These are phyloP conservation scores for Cotesia typhae DNA, from an alignment of 1,140 invertebrate genomes.

Conservation along the genomic window DNA sequence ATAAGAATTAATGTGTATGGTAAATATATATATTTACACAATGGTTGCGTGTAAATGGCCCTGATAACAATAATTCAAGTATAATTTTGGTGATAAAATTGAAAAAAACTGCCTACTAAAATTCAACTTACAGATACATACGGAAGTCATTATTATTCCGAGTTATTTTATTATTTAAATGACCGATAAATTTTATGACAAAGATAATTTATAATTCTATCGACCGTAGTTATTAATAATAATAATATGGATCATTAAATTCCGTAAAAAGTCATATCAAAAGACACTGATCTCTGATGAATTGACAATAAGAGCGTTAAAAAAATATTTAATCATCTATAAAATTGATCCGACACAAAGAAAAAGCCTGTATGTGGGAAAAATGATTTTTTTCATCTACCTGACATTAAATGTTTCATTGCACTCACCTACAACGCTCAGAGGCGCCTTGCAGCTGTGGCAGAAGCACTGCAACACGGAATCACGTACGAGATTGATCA, in stretches of 20 bases:
- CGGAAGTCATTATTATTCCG: too few species aligned
- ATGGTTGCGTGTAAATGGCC: slow-evolving; percentile 39
- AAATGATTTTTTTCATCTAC: slow-evolving; percentile 34
- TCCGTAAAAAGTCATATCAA: too few species aligned
- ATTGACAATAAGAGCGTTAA: too few species aligned
- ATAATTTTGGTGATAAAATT: slow-evolving; percentile 11
- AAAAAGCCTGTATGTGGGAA: not conserved
- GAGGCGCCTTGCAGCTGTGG: slow-evolving; percentile 84
- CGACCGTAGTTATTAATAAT: too few species aligned
- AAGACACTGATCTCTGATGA: too few species aligned
- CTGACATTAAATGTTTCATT: slow-evolving; percentile 10
- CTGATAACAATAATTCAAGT: slow-evolving; percentile 15
- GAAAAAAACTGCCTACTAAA: not conserved
- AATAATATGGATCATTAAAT: too few species aligned
- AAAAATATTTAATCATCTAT: too few species aligned
- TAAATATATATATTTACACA: too few species aligned
- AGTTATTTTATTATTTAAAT: too few species aligned
- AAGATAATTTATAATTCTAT: too few species aligned
- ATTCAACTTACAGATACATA: slow-evolving; percentile 1
- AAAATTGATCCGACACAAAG: too few species aligned
- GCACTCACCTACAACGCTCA: slow-evolving; percentile 76
- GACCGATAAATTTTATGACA: too few species aligned
- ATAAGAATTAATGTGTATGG: not conserved
- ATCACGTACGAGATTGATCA: slow-evolving; percentile 85
- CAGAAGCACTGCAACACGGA: slow-evolving; percentile 90